Base-by-base conservation (phyloP, 1,140 invertebrate species). In the Trachelipus rathkii region DNA sequence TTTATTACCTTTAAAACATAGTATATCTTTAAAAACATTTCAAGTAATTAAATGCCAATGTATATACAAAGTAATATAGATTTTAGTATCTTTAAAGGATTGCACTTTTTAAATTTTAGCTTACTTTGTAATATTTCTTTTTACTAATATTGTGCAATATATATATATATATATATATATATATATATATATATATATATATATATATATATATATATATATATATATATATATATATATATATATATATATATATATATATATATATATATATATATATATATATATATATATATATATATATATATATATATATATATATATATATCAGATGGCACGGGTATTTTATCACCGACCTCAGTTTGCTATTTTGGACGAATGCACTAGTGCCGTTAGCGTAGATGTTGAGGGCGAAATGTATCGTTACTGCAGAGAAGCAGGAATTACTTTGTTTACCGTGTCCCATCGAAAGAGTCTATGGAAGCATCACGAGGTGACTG, bases 331-430 rank as follows among this genome's bases (percentile, higher is more conserved):
- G 91, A 98, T 98, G 96, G 95, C 96, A 68, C 88, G 96, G 67
- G 87, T 99, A 50, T 97, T 99, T 85, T 99, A 99, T 86, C 96
- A 99, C 84, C 89, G 85, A 82, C 97, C 97, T 11, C 96, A 98
- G 86, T 99, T 98, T 87, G 97, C 97, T 43, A 98, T 99, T 83
- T 85, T 99, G 76, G 97, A 99, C 84, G 97, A 99, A 86, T 99
- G 97, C 83, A 99, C 97, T 0, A 85, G 84, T n/a, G 70, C 74
- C 15, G 74, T 72, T 13, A 76, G 71, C 46, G 24, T 98, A 0
- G 97, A 99, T 85, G 96, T 99, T 0, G 97, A 99, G 85, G 96
- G 95, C 75, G 92, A 91, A 69, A 98, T 99, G 93, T 99, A 99
- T 83, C 90, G 92, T 78, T 95, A 97, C 84, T 97, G 95, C 82